Conservation (phyloP, 2,113 vertebrate genomes). For the western clawed frog (Xenopus tropicalis) region UCB_Xtro_10.0 CM004446.2:80659501-80660000, state of each 20-base stretch:
- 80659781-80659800: not conserved
- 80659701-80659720: not conserved
- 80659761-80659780: not conserved
- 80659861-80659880: not conserved
- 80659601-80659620: slow-evolving; percentile 15
- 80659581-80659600: slow-evolving; percentile 13
- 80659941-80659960: no score
- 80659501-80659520: slow-evolving; percentile 21
- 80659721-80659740: slow-evolving; percentile 2
- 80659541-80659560: slow-evolving; percentile 12
- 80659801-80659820: not conserved
- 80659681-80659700: not conserved
- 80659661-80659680: not conserved
- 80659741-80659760: not conserved
- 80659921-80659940: no score
- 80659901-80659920: no score
- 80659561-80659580: slow-evolving; percentile 19
- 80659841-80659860: not conserved
- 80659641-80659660: not conserved
- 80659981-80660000: no score
- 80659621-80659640: not conserved
- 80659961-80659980: no score
- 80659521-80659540: slow-evolving; percentile 17
- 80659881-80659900: not conserved
- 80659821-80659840: not conserved